Evolutionary conservation across 2,888 invertebrate genomes (phyloP).

Genomic region (Dromius quadrimaculatus): DNA sequence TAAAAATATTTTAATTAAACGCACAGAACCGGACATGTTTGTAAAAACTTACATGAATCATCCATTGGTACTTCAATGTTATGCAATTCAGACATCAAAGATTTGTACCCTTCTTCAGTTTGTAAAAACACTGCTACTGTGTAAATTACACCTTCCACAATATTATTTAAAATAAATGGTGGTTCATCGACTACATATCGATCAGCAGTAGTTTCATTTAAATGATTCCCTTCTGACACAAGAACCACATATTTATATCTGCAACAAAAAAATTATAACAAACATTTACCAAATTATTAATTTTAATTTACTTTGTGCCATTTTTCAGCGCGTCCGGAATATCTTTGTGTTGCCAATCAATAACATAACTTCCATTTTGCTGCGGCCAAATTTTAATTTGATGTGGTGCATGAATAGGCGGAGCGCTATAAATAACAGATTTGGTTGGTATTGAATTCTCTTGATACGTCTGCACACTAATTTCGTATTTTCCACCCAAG

Average conservation of each 20-base stretch:
- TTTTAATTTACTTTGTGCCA: conserved; percentile 56
- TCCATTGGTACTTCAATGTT: conserved; percentile 61
- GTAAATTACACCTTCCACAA: conserved; percentile 69
- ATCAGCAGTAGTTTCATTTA: conserved; percentile 69
- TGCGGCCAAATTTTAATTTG: conserved; percentile 73
- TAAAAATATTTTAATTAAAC: conserved; percentile 2
- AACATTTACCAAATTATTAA: conserved; percentile 20
- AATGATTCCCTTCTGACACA: conserved; percentile 70
- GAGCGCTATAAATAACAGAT: conserved; percentile 69
- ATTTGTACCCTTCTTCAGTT: conserved; percentile 73
- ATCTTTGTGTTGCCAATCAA: conserved; percentile 75
- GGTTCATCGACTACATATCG: conserved; percentile 69
- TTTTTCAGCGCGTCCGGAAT: conserved; percentile 59
- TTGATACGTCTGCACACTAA: conserved; percentile 68
- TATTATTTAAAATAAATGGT: conserved; percentile 70
- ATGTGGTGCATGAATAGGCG: conserved; percentile 73
- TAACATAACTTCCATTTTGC: conserved; percentile 73
- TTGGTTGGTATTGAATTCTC: conserved; percentile 66
- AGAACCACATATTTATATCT: conserved; percentile 75
- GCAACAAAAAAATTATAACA: conserved; percentile 52
- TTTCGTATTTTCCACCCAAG: conserved; percentile 69
- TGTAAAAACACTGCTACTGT: conserved; percentile 75
- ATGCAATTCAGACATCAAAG: conserved; percentile 73
- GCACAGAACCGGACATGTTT: background rate
- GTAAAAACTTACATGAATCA: conserved; percentile 29